phyloP scores from a whole-genome alignment of 2,888 invertebrate species.

The Lysandra bellargus region DNA sequence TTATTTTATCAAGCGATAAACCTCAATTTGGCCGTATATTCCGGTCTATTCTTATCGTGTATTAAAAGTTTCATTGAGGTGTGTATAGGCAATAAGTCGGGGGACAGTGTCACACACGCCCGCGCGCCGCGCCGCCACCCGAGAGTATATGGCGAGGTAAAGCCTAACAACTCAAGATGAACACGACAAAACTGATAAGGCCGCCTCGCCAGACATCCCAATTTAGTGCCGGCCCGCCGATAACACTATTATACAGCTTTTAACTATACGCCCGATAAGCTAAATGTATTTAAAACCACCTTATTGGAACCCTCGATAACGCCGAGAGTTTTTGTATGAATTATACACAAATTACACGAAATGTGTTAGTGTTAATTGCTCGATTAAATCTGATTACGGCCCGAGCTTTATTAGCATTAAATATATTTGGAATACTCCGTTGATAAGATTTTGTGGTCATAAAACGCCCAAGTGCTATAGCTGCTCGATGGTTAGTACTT shows the following conservation, averaged over 20 bases:
- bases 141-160: constrained; percentile 73
- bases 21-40: constrained; percentile 32
- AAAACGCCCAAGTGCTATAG: neutral
- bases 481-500: neutral
- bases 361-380: constrained; percentile 20
- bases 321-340: constrained; percentile 43
- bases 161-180: constrained; percentile 80
- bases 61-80: constrained; percentile 34
- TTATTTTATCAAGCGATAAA: constrained; percentile 37
- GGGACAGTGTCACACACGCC: constrained; percentile 64
- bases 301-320: constrained; percentile 57
- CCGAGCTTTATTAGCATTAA: constrained; percentile 16
- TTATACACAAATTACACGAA: constrained; percentile 26
- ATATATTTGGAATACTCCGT: neutral
- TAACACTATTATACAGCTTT: constrained; percentile 81
- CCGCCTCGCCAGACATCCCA: constrained; percentile 76
- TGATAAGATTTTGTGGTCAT: constrained; percentile 6
- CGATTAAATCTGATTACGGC: neutral
- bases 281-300: constrained; percentile 75
- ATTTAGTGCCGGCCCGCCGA: constrained; percentile 76
- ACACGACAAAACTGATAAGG: constrained; percentile 79
- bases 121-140: constrained; percentile 57
- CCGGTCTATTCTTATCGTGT: constrained; percentile 32
- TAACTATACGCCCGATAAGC: constrained; percentile 78
- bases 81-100: constrained; percentile 62